A percentile compares a stretch with the other conserved stretches of the same genome.
Conservation (phyloP, 2,797 vertebrate species). For the Enteromius radiatus region DNA sequence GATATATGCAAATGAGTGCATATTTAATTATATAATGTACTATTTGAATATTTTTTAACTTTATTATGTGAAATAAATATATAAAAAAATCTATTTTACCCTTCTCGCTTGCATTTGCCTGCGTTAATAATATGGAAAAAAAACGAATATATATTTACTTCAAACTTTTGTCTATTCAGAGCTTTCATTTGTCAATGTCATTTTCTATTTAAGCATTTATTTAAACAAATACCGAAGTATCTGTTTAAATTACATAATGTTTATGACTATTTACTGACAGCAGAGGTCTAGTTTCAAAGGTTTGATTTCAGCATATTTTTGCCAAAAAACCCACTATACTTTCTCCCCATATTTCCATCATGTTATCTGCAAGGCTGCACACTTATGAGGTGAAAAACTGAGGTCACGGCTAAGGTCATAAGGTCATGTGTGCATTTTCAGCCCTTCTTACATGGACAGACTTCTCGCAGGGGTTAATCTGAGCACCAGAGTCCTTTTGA, state of each 20-base stretch:
- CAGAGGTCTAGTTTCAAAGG: background rate
- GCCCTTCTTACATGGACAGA: constrained; percentile 42
- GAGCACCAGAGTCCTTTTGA: constrained; percentile 60
- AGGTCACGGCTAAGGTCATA: constrained; percentile 7
- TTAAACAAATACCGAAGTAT: background rate
- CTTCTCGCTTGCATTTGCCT: background rate
- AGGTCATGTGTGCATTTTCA: constrained; percentile 42
- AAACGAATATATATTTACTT: background rate
- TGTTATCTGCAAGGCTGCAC: background rate
- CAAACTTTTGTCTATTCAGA: background rate
- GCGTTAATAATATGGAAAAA: background rate
- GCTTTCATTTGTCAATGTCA: background rate
- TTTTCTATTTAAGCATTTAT: background rate
- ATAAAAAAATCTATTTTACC: too few relatives aligned
- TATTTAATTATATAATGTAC: background rate
- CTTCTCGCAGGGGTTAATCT: constrained; percentile 60
- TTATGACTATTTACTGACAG: background rate
- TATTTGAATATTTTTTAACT: background rate
- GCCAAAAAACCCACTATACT: background rate
- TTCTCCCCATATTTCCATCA: background rate
- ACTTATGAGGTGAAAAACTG: constrained; percentile 7
- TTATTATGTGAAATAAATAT: background rate
- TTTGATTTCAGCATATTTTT: background rate
- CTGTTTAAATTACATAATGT: background rate
- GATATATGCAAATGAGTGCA: background rate